Conservation (phyloP, 2,113 vertebrate species). For the Gambusia affinis region DNA sequence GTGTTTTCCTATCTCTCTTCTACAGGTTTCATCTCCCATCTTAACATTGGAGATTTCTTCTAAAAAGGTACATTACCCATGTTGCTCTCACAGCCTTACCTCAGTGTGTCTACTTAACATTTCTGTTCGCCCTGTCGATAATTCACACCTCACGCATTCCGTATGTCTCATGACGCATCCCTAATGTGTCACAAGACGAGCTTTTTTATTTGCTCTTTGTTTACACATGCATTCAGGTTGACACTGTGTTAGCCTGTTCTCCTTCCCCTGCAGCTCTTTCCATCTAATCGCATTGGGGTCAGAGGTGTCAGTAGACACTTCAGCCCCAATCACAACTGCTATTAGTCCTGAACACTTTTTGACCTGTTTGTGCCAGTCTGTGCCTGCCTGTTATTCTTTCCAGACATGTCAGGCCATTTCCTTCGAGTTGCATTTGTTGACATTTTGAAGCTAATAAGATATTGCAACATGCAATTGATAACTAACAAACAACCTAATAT, state of each 20-base stretch:
- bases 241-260: conserved; percentile 14
- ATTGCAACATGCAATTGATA: conserved; percentile 1
- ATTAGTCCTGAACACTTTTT: conserved; percentile 65
- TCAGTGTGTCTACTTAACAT: not conserved
- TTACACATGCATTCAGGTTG: conserved; percentile 12
- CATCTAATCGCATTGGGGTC: conserved; percentile 68
- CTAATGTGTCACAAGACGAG: conserved; percentile 3
- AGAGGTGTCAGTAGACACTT: conserved; percentile 69
- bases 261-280: conserved; percentile 5
- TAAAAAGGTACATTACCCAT: conserved; percentile 87
- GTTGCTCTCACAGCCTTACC: not conserved
- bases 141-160: conserved; percentile 8
- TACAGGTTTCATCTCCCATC: conserved; percentile 81
- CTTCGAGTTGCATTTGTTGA: conserved; percentile 7
- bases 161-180: not conserved
- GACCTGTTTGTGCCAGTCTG: conserved; percentile 33
- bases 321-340: conserved; percentile 66
- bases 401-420: conserved; percentile 41
- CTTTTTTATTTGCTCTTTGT: not conserved
- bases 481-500: not conserved
- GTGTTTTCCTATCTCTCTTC: conserved; percentile 15
- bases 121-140: conserved; percentile 9
- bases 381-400: conserved; percentile 11
- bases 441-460: conserved; percentile 7
- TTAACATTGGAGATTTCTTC: conserved; percentile 91